Evolutionary conservation across 2,888 invertebrate species (phyloP), one percentile per base, ranked within the genome.

Genomic region (Nasonovia ribisnigri): DNA sequence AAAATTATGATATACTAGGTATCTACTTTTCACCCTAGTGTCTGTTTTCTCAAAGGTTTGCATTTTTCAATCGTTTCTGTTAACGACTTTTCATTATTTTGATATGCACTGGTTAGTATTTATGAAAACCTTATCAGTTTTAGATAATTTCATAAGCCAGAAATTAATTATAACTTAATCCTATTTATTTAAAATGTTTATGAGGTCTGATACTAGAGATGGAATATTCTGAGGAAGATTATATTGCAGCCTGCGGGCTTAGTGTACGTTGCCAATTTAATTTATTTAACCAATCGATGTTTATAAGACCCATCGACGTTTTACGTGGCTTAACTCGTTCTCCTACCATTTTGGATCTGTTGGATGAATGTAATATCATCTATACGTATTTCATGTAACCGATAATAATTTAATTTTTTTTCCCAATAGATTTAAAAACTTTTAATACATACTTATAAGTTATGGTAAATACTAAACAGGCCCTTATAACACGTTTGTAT

Each of bases 271-370:
- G 84, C 43, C 26, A 42, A 84, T 86, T 86, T 46, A 86, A 86
- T 46, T 86, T 86, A 86, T 86, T 43, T 46, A 46, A 86, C 46
- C 86, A 86, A 86, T 86, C 86, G 86, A 29, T 77, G 77, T 86
- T 46, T 86, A 46, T 86, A 46, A 43, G 46, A 86, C 46, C 29
- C 46, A 29, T 46, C 29, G 46, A 86, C 43, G n/a, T 86, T 46
- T 86, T 86, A 86, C 86, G 11, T 43, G 16, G 46, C 86, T 86
- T 46, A 86, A 86, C 46, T 77, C 77, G 36, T 77, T 77, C 36
- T 77, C 36, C 20, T 36, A 36, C 36, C 20, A 77, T 77, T 77
- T 36, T 77, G 20, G 36, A 77, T 36, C 36, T 77, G 36, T 77
- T 20, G 20, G 36, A 77, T 36, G 36, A 36, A 77, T 36, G 20